Base-by-base conservation (phyloP, 1,140 invertebrate species). In the Drosophila equinoxialis region DNA sequence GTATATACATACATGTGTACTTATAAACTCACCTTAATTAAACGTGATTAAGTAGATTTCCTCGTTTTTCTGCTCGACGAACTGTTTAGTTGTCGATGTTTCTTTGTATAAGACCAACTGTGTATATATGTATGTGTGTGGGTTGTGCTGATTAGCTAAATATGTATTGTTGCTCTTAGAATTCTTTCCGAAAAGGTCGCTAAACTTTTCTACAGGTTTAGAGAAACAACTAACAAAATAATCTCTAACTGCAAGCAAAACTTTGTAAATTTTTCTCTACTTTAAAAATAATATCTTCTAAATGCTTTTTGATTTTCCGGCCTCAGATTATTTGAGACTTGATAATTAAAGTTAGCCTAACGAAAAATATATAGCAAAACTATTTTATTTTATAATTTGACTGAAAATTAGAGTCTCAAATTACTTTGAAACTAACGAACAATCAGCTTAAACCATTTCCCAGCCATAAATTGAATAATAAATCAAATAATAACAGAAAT, bases 1-100 rank as follows among this genome's bases (percentile, higher is more conserved):
- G 17, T 1, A 23, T 23, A 23, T 23, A 23, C 41, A 68, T 14
- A 57, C 61, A 17, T 42, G 65, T 73, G 75, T 85, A 85, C 82
- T 83, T 89, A 89, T 89, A 79, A 89, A 89, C 85, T 89, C 80
- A 89, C 84, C 84, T 89, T 89, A 89, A 89, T 89, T 89, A 89
- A 89, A 89, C 84, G 84, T 89, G 84, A 89, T 89, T 89, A 89
- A 89, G 84, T 89, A 89, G 84, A 89, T 89, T 89, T 89, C 80
- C 84, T 81, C 84, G 80, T 89, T 86, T 86, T 86, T 86, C 79
- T 83, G 83, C 83, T 86, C 83, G 71, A 87, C 83, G 83, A 87
- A 85, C 83, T 85, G 82, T 85, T 85, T 85, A 82, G 79, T 82
- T 86, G 83, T 86, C 79, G 76, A 85, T 86, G 81, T 33, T 62